Evolutionary conservation across 2,113 vertebrate species (phyloP), one percentile per base, ranked within the genome.

Genomic region (Orientallactaga bullata): DNA sequence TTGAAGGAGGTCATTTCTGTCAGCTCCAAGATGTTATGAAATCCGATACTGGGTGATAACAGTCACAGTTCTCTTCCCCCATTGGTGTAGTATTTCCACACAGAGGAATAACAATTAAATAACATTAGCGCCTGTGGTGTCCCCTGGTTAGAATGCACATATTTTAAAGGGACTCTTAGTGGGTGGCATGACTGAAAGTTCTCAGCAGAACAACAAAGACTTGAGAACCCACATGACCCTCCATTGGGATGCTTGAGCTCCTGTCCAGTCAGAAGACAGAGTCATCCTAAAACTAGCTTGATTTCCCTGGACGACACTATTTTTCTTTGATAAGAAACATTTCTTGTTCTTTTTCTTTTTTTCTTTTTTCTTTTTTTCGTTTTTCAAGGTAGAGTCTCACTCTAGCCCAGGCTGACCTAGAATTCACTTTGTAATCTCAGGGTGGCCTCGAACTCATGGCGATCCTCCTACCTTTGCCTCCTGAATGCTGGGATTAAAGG

Each of bases 21-120:
- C 86, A 85, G 68, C 65, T 84, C 83, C 68, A 30, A 88, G 86
- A 89, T 89, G 79, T 97, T 94, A 93, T 89, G 94, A 95, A 96
- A 97, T 78, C 74, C 28, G 89, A 65, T 55, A 65, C 88, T 96
- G 6, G 79, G 69, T 87, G 97, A 97, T 95, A 97, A 93, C 93
- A 89, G 92, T 88, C 76, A 71, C 65, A 1, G 8, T 66, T 80
- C 71, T 81, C 92, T 82, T 39, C 83, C 83, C 78, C 90, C 58
- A 0, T 4, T 28, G 42, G 94, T 61, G 73, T 79, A 89, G 83
- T 89, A 92, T 96, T 95, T 96, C 92, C 95, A 69, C 92, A 69
- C 69, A 10, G 69, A 65, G 78, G 95, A 37, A 92, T 89, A 88
- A 94, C 85, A 92, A 94, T 96, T 55, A 91, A 91, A 94, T 78